A percentile compares a stretch with the other conserved stretches of the same genome.
Conservation (phyloP, 2,113 vertebrate species). For the Felis catus region F.catus_Fca126_mat1.0 CM031427.1:27794501-27795000, state of each 20-base stretch:
- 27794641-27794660: background rate
- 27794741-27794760: background rate
- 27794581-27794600: background rate
- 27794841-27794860: background rate
- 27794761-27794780: background rate
- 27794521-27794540: background rate
- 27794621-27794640: background rate
- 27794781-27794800: background rate
- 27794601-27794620: too few species aligned
- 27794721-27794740: background rate
- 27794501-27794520: background rate
- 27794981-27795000: background rate
- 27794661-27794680: background rate
- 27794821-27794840: background rate
- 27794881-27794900: accelerated
- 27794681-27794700: background rate
- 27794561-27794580: background rate
- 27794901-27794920: accelerated
- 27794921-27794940: background rate
- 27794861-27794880: background rate
- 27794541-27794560: background rate
- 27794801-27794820: too few species aligned
- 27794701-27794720: background rate
- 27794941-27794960: background rate
- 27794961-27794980: background rate